Base-by-base conservation (phyloP, 2,888 invertebrate genomes). In the Pycnomerus fuliginosus region DNA sequence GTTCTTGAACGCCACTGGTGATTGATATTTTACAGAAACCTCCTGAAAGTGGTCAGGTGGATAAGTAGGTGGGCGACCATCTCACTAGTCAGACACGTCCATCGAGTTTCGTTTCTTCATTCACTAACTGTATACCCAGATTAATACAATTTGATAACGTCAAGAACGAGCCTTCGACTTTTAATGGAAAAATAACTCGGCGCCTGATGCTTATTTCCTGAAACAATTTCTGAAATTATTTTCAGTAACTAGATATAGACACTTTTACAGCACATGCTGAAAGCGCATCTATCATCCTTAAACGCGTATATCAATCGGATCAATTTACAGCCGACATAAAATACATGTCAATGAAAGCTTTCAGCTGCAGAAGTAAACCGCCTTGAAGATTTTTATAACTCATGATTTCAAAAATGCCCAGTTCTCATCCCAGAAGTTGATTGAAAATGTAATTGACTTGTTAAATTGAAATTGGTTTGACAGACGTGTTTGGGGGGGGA, bases 381-480 rank as follows among this genome's bases (percentile, higher is more conserved):
- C n/a, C n/a, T n/a, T n/a, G n/a, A n/a, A n/a, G n/a, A n/a, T n/a
- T n/a, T n/a, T n/a, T n/a, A n/a, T n/a, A n/a, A n/a, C n/a, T n/a
- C n/a, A n/a, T n/a, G n/a, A n/a, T n/a, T n/a, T n/a, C n/a, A n/a
- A n/a, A n/a, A n/a, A n/a, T n/a, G n/a, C n/a, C n/a, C n/a, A n/a
- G n/a, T n/a, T n/a, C n/a, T n/a, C 43, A 30, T 31, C 43, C 35
- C 36, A 43, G 32, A 30, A 33, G 42, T 50, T 59, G 61, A 62
- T 64, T 64, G 64, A 58, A 59, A 62, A 64, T 65, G 68, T 71
- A 71, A 71, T 71, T 70, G 69, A 70, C 65, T 69, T 69, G 69
- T 71, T 71, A 70, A 70, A 70, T 69, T 70, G 67, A 71, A 71
- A 70, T 71, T 69, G 69, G 64, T 60, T 62, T 68, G 69, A 69